Base-by-base conservation (phyloP, 2,797 vertebrate species). In the Phalanger gymnotis region DNA sequence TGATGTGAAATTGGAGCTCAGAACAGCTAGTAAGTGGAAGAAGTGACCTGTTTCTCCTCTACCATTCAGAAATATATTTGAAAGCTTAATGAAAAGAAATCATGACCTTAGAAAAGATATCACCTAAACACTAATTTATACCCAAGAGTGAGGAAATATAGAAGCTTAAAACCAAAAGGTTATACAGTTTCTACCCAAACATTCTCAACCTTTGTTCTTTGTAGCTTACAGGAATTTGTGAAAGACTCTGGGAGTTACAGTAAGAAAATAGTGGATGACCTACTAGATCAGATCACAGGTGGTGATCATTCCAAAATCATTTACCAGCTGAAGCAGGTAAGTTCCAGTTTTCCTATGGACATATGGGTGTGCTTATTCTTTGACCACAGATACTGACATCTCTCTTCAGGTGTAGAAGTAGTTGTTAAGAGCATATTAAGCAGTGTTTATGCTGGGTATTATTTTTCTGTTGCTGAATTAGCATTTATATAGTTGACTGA, bases 281-380 rank as follows among this genome's bases (percentile, higher is more conserved):
- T 99, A 92, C 98, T 99, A 97, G 99, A 99, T 98, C 99, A 99
- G 98, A 99, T 99, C 99, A 99, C 99, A 0, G 99, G 98, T 54
- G 99, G 99, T 0, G 99, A 99, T 98, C 99, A 99, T 98, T 99
- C 99, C 3, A 99, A 99, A 98, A 98, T 99, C 54, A 98, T 99
- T 95, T 99, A 98, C 98, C 99, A 99, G 95, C 99, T 99, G 96
- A 99, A 99, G 98, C 99, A 99, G 99, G 99, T 99, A 96, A 51
- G 98, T 96, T 53, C 31, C 53, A 73, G 51, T 22, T 95, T 54
- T 87, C 40, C 51, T 87, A 87, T 1, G 9, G 22, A 27, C 54
- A 47, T 3, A 0, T 53, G 22, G 19, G 34, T 40, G 51, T 52
- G 51, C 19, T 31, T 22, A 16, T 6, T 53, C 4, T n/a, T 9